phyloP scores from a whole-genome alignment of 2,888 invertebrate species.

The Himalopsyche kuldschensis region DNA sequence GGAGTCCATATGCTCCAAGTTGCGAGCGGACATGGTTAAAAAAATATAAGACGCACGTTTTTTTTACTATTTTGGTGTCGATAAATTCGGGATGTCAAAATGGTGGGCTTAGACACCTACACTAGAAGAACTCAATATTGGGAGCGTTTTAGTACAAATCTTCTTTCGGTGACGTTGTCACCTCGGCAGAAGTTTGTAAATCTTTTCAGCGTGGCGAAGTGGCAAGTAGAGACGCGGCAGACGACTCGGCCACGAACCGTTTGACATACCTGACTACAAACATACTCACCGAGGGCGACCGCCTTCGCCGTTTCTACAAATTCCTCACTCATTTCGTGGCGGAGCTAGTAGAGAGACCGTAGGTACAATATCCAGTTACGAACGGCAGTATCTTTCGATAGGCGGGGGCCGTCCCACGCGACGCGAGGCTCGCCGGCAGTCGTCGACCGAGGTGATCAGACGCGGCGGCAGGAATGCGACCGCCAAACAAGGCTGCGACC shows the following conservation, averaged over 20 bases:
- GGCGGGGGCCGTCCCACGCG: not conserved
- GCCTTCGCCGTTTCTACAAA: not conserved
- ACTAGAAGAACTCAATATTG: no score
- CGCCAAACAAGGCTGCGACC: constrained; percentile 1
- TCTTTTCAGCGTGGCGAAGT: no score
- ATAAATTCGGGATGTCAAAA: no score
- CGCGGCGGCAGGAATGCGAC: not conserved
- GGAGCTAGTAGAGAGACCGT: not conserved
- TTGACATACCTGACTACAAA: not conserved
- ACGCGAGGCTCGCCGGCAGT: not conserved
- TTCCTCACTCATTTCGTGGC: not conserved
- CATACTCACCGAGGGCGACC: not conserved
- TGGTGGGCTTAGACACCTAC: no score
- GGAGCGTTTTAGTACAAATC: no score
- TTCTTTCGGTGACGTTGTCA: no score
- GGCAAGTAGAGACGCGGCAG: no score
- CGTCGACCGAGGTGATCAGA: not conserved
- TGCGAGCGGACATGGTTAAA: no score
- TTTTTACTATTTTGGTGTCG: no score
- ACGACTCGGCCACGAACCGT: not conserved
- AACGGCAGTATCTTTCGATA: not conserved
- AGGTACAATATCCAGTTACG: not conserved
- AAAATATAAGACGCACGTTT: no score
- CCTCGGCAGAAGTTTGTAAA: no score
- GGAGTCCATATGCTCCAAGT: no score